A percentile compares a stretch with the other conserved stretches of the same genome.
Evolutionary conservation across 2,113 vertebrate genomes (phyloP).

Genomic region (Rhinolophus sinicus): DNA sequence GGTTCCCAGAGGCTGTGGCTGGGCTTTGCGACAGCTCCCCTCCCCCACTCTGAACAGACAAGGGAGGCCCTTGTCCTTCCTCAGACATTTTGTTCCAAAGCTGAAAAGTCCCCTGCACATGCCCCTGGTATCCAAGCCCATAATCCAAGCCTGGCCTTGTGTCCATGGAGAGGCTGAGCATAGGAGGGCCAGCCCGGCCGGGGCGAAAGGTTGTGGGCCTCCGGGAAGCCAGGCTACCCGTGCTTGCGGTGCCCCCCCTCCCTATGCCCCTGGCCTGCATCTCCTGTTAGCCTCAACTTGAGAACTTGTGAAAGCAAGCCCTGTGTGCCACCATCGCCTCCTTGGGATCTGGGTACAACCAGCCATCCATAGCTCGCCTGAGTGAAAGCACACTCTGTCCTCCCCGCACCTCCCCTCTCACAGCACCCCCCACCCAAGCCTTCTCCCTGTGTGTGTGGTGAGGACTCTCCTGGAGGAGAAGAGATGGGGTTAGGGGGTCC

Average conservation of each 20-base stretch:
- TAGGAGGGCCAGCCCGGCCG: neutral
- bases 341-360: neutral
- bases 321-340: neutral
- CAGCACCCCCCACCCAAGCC: neutral
- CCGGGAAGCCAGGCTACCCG: neutral
- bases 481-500: fast-evolving
- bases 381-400: neutral
- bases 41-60: neutral
- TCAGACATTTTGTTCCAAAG: constrained; percentile 37
- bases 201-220: neutral
- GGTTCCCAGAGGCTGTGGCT: constrained; percentile 21
- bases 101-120: neutral
- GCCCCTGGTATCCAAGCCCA: neutral
- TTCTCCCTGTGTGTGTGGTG: neutral
- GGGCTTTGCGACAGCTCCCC: neutral
- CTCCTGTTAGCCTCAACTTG: neutral
- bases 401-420: neutral
- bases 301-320: neutral
- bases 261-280: neutral
- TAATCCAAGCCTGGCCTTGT: neutral
- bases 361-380: fast-evolving
- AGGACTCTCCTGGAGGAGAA: neutral
- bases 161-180: neutral
- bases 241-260: neutral
- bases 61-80: constrained; percentile 43